Evolutionary conservation across 2,888 invertebrate genomes (phyloP), one percentile per base, ranked within the genome.

Genomic region (Drosophila acutilabella): DNA sequence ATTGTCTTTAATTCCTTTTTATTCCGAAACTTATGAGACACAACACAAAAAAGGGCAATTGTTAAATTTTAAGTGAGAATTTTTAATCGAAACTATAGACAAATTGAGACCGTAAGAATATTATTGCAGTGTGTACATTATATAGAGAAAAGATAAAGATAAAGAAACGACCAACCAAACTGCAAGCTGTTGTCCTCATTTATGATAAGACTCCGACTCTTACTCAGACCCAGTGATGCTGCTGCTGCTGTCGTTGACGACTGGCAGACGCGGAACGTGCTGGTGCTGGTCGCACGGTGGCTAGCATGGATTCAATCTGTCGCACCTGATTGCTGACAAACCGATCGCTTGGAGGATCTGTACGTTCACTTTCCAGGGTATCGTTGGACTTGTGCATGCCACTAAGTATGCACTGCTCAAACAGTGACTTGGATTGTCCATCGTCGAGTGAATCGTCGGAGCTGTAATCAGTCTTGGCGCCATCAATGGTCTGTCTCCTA

Each of bases 331-430:
- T 89, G 65, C 85, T 86, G 26, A 86, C 85, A 58, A 89, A 86
- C 2, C 90, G 78, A 38, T 75, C 74, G 10, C 57, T 64, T 47
- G 57, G 36, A 68, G 81, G 59, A 0, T 80, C 78, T 33, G 57
- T 58, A 13, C 68, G 65, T 30, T 75, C 87, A 20, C 42, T 64
- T 14, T 87, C 88, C 57, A 89, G 18, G 47, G 78, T 72, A 77
- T 93, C 93, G 14, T 79, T 88, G 33, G 87, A 88, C 41, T 93
- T 93, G 42, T 95, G 95, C 93, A 96, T 95, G 2, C 96, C 97
- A 0, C 95, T 95, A 40, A 94, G 94, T 57, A 97, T 97, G 77
- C 96, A 96, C 79, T 96, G 95, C 81, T 96, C 96, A 79, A 97
- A 94, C 10, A 93, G 75, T 16, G 92, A 91, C 74, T 91, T 92